phyloP scores from a whole-genome alignment of 2,113 vertebrate species.

The Percina caprodes region DNA sequence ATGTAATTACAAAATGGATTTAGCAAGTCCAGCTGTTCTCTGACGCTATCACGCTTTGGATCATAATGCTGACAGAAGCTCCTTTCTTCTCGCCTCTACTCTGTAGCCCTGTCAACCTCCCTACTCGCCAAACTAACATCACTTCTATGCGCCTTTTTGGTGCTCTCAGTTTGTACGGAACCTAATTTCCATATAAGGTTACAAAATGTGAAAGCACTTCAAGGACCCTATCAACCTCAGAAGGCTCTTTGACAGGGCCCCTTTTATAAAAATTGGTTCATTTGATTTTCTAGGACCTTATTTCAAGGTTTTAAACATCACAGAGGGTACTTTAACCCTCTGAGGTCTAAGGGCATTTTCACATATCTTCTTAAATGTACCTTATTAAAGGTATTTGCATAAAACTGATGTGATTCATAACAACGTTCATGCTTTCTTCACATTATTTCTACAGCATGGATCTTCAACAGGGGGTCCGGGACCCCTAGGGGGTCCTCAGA shows the following conservation, averaged over 20 bases:
- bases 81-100: not conserved
- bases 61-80: conserved; percentile 1
- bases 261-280: not conserved
- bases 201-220: not conserved
- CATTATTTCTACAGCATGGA: no score
- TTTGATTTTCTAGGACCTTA: conserved; percentile 4
- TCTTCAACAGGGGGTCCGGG: no score
- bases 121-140: not conserved
- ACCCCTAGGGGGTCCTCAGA: no score
- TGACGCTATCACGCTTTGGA: conserved; percentile 1
- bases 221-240: not conserved
- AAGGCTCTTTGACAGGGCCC: not conserved
- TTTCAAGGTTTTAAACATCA: conserved; percentile 3
- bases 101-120: not conserved
- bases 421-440: no score
- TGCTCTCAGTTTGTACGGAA: not conserved
- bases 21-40: not conserved
- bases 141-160: not conserved
- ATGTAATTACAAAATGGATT: not conserved
- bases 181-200: not conserved
- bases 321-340: not conserved
- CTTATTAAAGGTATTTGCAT: no score
- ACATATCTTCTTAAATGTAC: no score
- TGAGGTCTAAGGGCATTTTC: no score
- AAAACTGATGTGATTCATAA: no score